Evolutionary conservation across 2,113 vertebrate species (phyloP).

Genomic region (cat (Felis catus)): DNA sequence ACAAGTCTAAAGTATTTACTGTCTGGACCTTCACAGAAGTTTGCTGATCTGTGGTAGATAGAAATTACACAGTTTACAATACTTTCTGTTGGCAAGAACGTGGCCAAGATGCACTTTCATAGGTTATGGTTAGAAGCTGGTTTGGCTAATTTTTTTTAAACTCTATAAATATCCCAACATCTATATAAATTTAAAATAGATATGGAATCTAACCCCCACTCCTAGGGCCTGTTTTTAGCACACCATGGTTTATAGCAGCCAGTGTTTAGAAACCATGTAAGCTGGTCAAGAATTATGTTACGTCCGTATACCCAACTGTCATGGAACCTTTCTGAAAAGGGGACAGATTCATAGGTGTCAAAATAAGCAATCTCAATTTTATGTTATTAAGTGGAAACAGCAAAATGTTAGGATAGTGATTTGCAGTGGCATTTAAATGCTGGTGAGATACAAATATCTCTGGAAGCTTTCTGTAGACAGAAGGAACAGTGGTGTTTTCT

Average conservation of each 20-base stretch:
- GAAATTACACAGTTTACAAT: not conserved
- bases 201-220: not conserved
- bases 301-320: accelerated
- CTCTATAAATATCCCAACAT: not conserved
- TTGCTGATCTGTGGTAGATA: not conserved
- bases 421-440: not conserved
- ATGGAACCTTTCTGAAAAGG: not conserved
- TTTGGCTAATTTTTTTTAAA: not conserved
- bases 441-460: not conserved
- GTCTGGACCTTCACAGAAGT: not conserved
- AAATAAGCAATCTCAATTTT: not conserved
- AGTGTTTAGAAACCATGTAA: not conserved
- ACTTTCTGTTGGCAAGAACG: not conserved
- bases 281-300: not conserved
- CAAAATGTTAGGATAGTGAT: not conserved
- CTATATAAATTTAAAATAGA: not conserved
- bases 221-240: not conserved
- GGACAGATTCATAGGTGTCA: not conserved
- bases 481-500: not conserved
- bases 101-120: not conserved
- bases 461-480: not conserved
- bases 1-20: not conserved
- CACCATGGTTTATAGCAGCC: not conserved
- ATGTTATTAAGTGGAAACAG: not conserved
- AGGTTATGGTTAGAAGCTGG: not conserved